Base-by-base conservation (phyloP, 2,888 invertebrate genomes). In the Melanophora roralis region DNA sequence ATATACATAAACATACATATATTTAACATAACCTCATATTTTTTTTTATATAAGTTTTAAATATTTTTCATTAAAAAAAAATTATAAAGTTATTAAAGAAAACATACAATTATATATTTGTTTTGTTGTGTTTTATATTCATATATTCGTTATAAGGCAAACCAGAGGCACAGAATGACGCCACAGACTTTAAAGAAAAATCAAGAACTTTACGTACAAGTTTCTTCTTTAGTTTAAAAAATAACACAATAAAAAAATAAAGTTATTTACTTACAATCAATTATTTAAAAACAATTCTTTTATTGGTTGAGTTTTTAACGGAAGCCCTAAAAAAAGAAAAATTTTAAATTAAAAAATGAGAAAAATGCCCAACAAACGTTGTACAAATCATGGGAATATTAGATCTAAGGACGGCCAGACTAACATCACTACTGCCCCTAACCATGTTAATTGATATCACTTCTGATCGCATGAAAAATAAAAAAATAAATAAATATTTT, bases 41-140 rank as follows among this genome's bases (percentile, higher is more conserved):
- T 47, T 67, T 51, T 62, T 71, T 51, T 36, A n/a, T n/a, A 55
- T 72, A 72, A 72, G 72, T 72, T 72, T 45, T 36, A 64, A 36
- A 64, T 72, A 72, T 53, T 72, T 62, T 19, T 32, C 62, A 72
- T 72, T 64, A 27, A 72, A 64, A 23, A 72, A 72, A 60, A 71
- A 38, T 67, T 69, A 69, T 59, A 59, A 36, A 43, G 34, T n/a
- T n/a, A n/a, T n/a, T n/a, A 62, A 49, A 49, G 12, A 45, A 45
- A 19, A 21, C 9, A 27, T 27, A 1, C 43, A 43, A 43, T 43
- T 12, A n/a, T n/a, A 72, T 45, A 62, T 47, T 59, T 71, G 21
- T 53, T 51, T 53, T 47, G 6, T 64, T 72, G 53, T 55, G 59
- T 71, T 59, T 34, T 49, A 69, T 59, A 38, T 27, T 19, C n/a